Percentiles rank a stretch among this genome's conserved stretches.
These are phyloP conservation scores for Mythimna impura DNA, from an alignment of 2,888 invertebrate genomes.

Conservation along the genomic window DNA sequence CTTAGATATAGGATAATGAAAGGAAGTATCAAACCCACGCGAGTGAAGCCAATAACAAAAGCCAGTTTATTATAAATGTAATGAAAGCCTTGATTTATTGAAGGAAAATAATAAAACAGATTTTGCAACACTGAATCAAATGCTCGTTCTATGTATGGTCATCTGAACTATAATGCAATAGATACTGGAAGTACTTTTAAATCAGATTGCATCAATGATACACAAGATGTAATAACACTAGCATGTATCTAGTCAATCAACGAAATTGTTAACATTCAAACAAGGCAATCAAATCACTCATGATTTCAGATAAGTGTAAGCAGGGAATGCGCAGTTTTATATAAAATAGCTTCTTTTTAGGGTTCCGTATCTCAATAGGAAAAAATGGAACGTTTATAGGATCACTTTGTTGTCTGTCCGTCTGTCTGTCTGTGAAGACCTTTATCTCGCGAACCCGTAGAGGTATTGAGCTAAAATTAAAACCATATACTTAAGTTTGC, in stretches of 20 bases:
- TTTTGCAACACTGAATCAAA: neutral
- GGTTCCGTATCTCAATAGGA: no score
- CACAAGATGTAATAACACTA: neutral
- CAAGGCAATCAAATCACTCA: neutral
- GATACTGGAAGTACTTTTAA: neutral
- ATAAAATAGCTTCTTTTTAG: no score
- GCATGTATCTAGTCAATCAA: neutral
- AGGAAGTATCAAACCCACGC: no score
- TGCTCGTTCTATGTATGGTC: neutral
- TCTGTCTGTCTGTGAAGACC: no score
- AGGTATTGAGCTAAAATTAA: no score
- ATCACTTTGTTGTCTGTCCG: no score
- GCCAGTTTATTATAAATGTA: neutral
- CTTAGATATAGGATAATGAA: no score
- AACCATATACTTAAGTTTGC: no score
- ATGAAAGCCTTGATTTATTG: neutral
- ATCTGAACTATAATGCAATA: neutral
- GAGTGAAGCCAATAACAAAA: no score
- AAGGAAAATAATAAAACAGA: neutral
- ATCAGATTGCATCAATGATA: neutral
- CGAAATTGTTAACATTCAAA: neutral
- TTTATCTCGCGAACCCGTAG: no score
- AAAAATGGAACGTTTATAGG: no score
- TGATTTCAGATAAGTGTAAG: neutral
- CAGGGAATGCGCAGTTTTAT: no score